These are phyloP conservation scores for Neuroscelio doddi DNA, from an alignment of 2,888 invertebrate species.

Conservation along the genomic window DNA sequence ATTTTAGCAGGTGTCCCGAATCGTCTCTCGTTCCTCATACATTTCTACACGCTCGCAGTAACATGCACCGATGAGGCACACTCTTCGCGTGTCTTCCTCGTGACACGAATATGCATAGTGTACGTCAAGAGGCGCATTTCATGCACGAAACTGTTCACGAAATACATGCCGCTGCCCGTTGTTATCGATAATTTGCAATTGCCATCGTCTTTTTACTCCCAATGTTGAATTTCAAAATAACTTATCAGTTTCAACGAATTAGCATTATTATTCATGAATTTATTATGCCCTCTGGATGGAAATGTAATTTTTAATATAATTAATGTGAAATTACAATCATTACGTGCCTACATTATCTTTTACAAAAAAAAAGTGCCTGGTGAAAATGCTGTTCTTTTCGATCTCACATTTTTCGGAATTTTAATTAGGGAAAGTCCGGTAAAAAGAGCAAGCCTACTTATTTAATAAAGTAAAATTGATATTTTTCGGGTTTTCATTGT, in stretches of 20 bases:
- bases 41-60: too few relatives aligned
- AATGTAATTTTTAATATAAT: conserved; percentile 28
- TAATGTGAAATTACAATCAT: conserved; percentile 27
- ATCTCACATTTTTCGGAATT: too few relatives aligned
- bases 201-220: conserved; percentile 20
- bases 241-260: conserved; percentile 32
- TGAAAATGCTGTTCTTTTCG: too few relatives aligned
- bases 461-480: too few relatives aligned
- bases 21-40: conserved; percentile 32
- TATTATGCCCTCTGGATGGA: conserved; percentile 14
- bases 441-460: too few relatives aligned
- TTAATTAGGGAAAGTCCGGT: too few relatives aligned
- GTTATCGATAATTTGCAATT: conserved; percentile 15
- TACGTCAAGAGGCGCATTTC: conserved; percentile 33
- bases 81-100: conserved; percentile 36
- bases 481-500: too few relatives aligned
- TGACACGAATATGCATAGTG: conserved; percentile 41
- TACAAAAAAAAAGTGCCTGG: too few relatives aligned
- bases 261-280: conserved; percentile 42
- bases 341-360: too few relatives aligned
- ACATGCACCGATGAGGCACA: too few relatives aligned
- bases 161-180: neutral
- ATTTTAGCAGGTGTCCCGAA: conserved; percentile 33
- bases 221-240: conserved; percentile 18
- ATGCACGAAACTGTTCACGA: conserved; percentile 35